These are phyloP conservation scores for Natrix natrix DNA, from an alignment of 2,797 vertebrate genomes.

Conservation along the genomic window DNA sequence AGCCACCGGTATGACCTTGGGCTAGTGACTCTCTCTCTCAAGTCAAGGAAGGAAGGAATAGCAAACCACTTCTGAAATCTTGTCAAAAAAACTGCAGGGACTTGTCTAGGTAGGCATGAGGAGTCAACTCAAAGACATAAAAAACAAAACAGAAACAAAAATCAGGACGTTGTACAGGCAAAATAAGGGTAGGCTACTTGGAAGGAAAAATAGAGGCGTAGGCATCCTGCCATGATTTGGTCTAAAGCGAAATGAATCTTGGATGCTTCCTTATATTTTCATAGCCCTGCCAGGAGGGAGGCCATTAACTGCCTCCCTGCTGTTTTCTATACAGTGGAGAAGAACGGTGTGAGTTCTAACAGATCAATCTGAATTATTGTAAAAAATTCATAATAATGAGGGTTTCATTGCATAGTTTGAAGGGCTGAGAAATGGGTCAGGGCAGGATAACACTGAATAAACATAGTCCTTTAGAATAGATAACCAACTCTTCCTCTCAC, in stretches of 20 bases:
- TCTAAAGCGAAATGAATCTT: neutral
- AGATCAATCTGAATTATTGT: neutral
- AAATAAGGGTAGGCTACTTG: neutral
- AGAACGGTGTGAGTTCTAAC: neutral
- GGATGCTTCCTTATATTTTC: neutral
- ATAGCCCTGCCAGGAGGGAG: neutral
- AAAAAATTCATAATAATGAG: neutral
- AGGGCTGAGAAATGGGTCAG: neutral
- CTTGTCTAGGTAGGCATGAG: neutral
- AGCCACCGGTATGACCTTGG: neutral
- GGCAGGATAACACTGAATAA: neutral
- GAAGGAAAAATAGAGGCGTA: neutral
- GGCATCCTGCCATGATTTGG: neutral
- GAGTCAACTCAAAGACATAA: neutral
- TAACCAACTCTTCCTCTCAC: neutral
- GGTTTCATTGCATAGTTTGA: neutral
- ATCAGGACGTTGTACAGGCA: neutral
- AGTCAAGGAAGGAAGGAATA: neutral
- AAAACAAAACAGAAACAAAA: neutral
- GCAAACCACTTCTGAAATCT: neutral
- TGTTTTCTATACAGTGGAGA: neutral
- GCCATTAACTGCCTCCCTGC: neutral
- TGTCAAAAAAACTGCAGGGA: neutral
- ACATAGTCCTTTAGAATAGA: neutral
- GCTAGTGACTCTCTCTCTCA: neutral